A percentile compares a stretch with the other conserved stretches of the same genome.
phyloP scores from a whole-genome alignment of 2,797 vertebrate species.

The Manis pentadactyla region DNA sequence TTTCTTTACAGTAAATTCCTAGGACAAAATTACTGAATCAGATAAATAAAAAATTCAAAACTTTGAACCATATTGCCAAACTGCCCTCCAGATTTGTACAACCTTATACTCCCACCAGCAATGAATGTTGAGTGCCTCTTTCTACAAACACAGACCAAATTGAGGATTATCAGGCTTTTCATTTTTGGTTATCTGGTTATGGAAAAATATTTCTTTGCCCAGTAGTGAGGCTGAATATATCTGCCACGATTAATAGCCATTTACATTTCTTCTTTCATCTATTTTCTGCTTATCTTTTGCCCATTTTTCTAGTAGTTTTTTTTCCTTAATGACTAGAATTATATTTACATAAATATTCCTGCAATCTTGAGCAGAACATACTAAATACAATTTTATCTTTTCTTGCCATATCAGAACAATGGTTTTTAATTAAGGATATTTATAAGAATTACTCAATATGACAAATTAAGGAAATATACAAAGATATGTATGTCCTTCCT shows the following conservation, averaged over 20 bases:
- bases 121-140: neutral
- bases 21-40: slow-evolving; percentile 7
- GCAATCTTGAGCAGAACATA: neutral
- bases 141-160: slow-evolving; percentile 25
- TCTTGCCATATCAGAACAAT: neutral
- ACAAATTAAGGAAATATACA: neutral
- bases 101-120: neutral
- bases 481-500: neutral
- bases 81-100: neutral
- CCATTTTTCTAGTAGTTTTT: neutral
- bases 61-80: neutral
- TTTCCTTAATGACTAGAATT: neutral
- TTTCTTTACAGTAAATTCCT: slow-evolving; percentile 22
- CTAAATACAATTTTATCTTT: slow-evolving; percentile 12
- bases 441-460: neutral
- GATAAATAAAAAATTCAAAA: slow-evolving; percentile 44
- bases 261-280: slow-evolving; percentile 35
- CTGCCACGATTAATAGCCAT: neutral
- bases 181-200: neutral
- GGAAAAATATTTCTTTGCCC: neutral
- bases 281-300: slow-evolving; percentile 20
- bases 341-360: neutral
- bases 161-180: neutral
- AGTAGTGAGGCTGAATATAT: neutral
- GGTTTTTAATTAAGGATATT: slow-evolving; percentile 40